Evolutionary conservation across 1,140 invertebrate species (phyloP), one percentile per base, ranked within the genome.

Genomic region (Hylaeus anthracinus): DNA sequence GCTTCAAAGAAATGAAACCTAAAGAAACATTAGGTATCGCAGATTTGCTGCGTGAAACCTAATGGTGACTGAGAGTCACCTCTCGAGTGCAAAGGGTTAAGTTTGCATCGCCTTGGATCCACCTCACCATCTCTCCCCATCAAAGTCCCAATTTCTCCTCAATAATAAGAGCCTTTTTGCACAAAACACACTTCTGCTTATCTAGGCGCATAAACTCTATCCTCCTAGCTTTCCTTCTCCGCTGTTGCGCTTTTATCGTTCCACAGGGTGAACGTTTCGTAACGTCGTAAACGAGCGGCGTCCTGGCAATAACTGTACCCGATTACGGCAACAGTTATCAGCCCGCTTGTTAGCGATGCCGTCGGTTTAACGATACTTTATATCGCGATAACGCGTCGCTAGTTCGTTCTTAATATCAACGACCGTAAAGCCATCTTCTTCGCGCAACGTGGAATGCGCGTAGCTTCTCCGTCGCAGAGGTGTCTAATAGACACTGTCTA

Each of bases 261-360:
- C 41, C 71, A 10, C 26, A 4, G 14, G 45, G 41, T n/a, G 58
- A 63, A 63, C 9, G 71, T 63, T 73, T 51, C 45, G 58, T n/a
- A 37, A 58, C 53, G 72, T 74, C 72, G 61, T 74, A 74, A 74
- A 74, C 41, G 72, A 63, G 58, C 58, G 58, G 58, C 14, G 51
- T 15, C 69, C 55, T 45, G 69, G 69, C 55, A 58, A 45, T 71
- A 71, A 71, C 55, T 43, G 39, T 15, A n/a, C 1, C 69, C 51
- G 69, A 71, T 71, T 58, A 26, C 69, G 55, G 15, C 14, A 71
- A 71, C 53, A 58, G 69, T 56, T 71, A 71, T 72, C 70, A 45
- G 55, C 39, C n/a, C n/a, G 69, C 72, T 74, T 64, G 61, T 74
- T 74, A 73, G 58, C 48, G 26, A 26, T 39, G 63, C 61, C 72